phyloP scores from a whole-genome alignment of 2,797 vertebrate species.

The Melanotaenia boesemani region DNA sequence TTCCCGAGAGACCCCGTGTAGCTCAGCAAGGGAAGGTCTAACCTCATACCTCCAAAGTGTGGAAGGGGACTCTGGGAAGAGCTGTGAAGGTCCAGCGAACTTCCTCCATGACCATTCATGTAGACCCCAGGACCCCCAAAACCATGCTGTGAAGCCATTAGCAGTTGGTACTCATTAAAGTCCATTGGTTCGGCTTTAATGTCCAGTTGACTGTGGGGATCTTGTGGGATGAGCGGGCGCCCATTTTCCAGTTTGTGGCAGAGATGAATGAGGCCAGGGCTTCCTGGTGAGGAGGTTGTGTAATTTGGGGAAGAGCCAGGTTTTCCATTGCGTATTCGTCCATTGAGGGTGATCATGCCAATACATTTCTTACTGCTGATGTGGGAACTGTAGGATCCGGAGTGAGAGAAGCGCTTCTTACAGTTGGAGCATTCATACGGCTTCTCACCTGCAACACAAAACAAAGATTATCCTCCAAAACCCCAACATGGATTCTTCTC shows the following conservation, averaged over 20 bases:
- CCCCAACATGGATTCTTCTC: neutral
- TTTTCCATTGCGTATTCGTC: slow-evolving; percentile 88
- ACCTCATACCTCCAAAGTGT: slow-evolving; percentile 88
- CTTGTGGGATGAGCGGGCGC: slow-evolving; percentile 87
- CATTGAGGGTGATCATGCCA: slow-evolving; percentile 91
- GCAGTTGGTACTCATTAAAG: slow-evolving; percentile 93
- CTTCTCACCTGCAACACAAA: slow-evolving; percentile 90
- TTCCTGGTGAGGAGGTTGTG: slow-evolving; percentile 93
- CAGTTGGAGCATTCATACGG: slow-evolving; percentile 98
- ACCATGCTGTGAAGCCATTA: slow-evolving; percentile 88
- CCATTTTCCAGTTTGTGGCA: slow-evolving; percentile 96
- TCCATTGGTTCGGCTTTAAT: slow-evolving; percentile 95
- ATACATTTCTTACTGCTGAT: slow-evolving; percentile 99
- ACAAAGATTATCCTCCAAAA: neutral
- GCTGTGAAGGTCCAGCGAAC: slow-evolving; percentile 88
- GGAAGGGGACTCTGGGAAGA: slow-evolving; percentile 92
- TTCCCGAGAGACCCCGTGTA: slow-evolving; percentile 86
- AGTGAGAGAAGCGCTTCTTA: slow-evolving; percentile 99
- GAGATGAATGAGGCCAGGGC: slow-evolving; percentile 92
- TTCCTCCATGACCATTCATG: slow-evolving; percentile 89
- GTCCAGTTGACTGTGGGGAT: slow-evolving; percentile 88
- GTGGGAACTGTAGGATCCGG: slow-evolving; percentile 98
- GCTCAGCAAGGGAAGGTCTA: slow-evolving; percentile 88
- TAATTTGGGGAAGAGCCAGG: slow-evolving; percentile 94
- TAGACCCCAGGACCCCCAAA: slow-evolving; percentile 88